Evolutionary conservation across 2,113 vertebrate species (phyloP).

Genomic region (Cnemophilus loriae): DNA sequence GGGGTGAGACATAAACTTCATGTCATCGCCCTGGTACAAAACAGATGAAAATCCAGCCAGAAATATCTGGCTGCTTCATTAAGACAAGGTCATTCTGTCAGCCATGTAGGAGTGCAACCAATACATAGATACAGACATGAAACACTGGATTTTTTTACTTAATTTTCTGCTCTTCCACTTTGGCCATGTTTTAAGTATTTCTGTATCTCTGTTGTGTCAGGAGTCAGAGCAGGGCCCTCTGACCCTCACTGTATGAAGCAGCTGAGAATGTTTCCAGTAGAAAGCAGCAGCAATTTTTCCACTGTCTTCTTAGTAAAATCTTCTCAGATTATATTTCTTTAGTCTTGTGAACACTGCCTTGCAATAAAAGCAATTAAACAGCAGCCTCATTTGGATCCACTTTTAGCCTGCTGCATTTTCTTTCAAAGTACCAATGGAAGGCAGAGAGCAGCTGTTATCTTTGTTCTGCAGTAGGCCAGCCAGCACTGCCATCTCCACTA

Average conservation of each 20-base stretch:
- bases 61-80: not conserved
- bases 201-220: not conserved
- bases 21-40: not conserved
- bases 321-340: not conserved
- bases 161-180: not conserved
- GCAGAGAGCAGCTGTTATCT: not conserved
- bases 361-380: not conserved
- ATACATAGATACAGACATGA: not conserved
- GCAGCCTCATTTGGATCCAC: not conserved
- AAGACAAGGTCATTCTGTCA: not conserved
- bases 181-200: not conserved
- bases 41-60: not conserved
- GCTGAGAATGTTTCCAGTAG: rapidly evolving
- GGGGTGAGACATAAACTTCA: not conserved
- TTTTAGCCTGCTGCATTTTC: not conserved
- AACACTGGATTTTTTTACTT: not conserved
- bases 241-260: not conserved
- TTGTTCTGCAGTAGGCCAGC: not conserved
- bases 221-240: not conserved
- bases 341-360: not conserved
- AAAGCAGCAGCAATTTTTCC: not conserved
- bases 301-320: not conserved
- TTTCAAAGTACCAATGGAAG: not conserved
- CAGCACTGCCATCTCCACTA: not conserved
- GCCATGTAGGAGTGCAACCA: not conserved